These are phyloP conservation scores for Drosophila planitibia DNA, from an alignment of 2,888 invertebrate genomes.

Conservation along the genomic window DNA sequence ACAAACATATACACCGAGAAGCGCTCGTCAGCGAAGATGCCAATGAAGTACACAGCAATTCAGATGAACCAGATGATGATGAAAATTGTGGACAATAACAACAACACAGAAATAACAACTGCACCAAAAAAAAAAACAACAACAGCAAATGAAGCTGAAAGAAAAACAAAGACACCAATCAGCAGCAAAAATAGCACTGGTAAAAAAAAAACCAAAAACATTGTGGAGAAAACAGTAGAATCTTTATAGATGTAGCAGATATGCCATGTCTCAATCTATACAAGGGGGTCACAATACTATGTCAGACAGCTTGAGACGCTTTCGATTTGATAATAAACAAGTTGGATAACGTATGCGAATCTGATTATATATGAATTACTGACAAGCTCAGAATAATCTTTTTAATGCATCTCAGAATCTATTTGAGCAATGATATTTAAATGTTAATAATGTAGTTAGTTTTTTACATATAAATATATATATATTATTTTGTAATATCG, in stretches of 20 bases:
- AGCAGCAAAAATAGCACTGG: conserved; percentile 58
- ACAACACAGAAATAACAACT: conserved; percentile 23
- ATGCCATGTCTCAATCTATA: conserved; percentile 2
- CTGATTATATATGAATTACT: neutral
- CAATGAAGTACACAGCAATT: conserved; percentile 10
- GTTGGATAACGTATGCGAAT: neutral
- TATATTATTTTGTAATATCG: neutral
- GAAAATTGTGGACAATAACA: conserved; percentile 19
- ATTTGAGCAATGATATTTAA: neutral
- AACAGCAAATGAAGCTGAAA: conserved; percentile 48
- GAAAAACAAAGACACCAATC: conserved; percentile 69
- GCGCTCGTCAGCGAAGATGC: conserved; percentile 16
- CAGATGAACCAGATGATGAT: conserved; percentile 39
- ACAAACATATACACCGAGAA: conserved; percentile 5
- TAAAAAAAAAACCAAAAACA: conserved; percentile 22
- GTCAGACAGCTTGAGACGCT: neutral
- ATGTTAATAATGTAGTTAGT: neutral
- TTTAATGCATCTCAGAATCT: neutral
- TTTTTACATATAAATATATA: neutral
- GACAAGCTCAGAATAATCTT: neutral
- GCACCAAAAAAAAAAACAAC: conserved; percentile 7
- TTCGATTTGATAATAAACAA: neutral
- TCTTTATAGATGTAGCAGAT: conserved; percentile 57
- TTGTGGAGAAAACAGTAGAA: conserved; percentile 26
- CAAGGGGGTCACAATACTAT: conserved; percentile 1